Conservation (phyloP, 2,113 vertebrate species). For the Hoplias malabaricus region DNA sequence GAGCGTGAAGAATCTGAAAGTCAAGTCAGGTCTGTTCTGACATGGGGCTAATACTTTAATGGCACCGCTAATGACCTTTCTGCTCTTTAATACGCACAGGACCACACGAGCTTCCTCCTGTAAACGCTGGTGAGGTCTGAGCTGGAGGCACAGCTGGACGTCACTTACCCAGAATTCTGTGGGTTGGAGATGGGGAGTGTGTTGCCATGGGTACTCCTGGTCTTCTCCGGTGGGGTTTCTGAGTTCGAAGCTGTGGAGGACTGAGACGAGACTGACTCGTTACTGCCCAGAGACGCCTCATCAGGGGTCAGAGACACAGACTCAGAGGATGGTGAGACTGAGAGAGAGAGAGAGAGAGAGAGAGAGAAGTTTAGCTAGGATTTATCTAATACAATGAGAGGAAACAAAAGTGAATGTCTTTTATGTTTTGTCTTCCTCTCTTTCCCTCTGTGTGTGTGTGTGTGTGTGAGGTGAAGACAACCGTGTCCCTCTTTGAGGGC, state of each 20-base stretch:
- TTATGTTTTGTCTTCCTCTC: too few species aligned
- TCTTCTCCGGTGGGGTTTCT: slow-evolving; percentile 70
- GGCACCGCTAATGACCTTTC: too few species aligned
- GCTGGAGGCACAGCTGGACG: not conserved
- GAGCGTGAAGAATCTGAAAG: too few species aligned
- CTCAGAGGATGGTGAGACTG: slow-evolving; percentile 66
- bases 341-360: not conserved
- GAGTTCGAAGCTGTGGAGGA: slow-evolving; percentile 79
- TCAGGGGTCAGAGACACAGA: slow-evolving; percentile 72
- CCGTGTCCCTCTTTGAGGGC: not conserved
- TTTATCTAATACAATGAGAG: too few species aligned
- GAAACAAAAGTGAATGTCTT: too few species aligned
- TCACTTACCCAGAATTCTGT: slow-evolving; percentile 69
- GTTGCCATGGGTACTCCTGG: slow-evolving; percentile 70
- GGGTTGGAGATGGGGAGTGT: slow-evolving; percentile 57
- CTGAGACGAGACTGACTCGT: slow-evolving; percentile 89
- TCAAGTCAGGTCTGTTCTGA: too few species aligned
- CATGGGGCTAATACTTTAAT: too few species aligned
- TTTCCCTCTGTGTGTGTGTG: too few species aligned
- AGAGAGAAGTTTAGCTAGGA: too few species aligned
- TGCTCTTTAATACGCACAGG: not conserved
- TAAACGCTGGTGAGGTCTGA: not conserved
- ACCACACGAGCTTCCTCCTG: not conserved
- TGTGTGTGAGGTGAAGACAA: not conserved
- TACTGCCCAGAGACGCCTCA: slow-evolving; percentile 83